These are phyloP conservation scores for silkworm (Bombyx mori) DNA, from an alignment of 1,140 invertebrate species.

Conservation along the genomic window DNA sequence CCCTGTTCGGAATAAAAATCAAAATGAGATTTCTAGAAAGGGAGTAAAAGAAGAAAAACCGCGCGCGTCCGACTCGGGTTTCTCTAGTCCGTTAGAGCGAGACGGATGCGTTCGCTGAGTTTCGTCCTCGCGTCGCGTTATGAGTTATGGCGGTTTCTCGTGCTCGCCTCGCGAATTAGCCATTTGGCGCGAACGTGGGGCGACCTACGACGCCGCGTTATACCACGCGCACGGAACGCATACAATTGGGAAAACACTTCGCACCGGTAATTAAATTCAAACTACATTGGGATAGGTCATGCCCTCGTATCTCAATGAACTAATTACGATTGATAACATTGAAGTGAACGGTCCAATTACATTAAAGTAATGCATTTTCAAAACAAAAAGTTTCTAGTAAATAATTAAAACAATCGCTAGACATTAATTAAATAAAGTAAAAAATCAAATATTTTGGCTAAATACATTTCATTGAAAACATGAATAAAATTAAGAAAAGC, in stretches of 20 bases:
- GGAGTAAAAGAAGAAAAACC: constrained; percentile 59
- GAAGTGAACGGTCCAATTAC: not conserved
- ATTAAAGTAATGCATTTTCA: not conserved
- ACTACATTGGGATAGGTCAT: constrained; percentile 9
- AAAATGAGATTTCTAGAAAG: constrained; percentile 65
- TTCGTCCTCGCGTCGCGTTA: constrained; percentile 46
- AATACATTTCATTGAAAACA: not conserved
- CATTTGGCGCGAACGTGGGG: constrained; percentile 56
- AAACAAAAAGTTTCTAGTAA: not conserved
- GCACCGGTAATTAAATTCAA: constrained; percentile 2
- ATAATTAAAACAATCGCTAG: not conserved
- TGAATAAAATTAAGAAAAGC: not conserved
- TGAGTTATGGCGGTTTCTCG: constrained; percentile 58
- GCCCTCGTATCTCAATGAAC: not conserved
- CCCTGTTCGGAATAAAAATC: constrained; percentile 64
- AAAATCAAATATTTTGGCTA: not conserved
- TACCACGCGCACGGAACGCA: not conserved
- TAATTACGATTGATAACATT: too few species aligned
- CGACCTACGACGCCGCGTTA: constrained; percentile 31
- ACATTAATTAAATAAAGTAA: not conserved
- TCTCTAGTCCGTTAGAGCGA: constrained; percentile 59
- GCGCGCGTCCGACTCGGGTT: constrained; percentile 47
- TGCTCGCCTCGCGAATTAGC: constrained; percentile 66
- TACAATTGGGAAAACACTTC: not conserved
- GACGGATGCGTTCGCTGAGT: constrained; percentile 35